phyloP scores from a whole-genome alignment of 2,797 vertebrate genomes.

The Neoniphon sammara region DNA sequence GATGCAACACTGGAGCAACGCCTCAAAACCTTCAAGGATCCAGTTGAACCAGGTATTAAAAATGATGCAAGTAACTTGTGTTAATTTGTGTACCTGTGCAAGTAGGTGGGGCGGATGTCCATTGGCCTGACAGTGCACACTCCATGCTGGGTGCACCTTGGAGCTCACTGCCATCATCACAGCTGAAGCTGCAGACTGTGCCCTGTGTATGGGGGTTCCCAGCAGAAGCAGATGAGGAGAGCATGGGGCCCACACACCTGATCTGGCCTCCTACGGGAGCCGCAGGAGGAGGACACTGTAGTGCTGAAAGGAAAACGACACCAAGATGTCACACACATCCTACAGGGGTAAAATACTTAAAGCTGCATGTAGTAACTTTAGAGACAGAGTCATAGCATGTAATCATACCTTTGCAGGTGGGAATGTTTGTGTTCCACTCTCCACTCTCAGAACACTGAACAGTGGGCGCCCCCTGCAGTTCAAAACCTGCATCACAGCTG shows the following conservation, averaged over 20 bases:
- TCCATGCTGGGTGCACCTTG: slow-evolving; percentile 51
- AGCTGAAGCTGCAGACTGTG: slow-evolving; percentile 60
- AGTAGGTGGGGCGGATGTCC: slow-evolving; percentile 55
- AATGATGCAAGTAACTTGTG: not conserved
- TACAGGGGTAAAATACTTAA: not conserved
- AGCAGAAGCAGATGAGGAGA: slow-evolving; percentile 13
- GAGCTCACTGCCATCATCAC: slow-evolving; percentile 65
- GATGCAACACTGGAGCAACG: not conserved
- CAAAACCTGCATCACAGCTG: slow-evolving; percentile 76
- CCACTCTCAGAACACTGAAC: slow-evolving; percentile 76
- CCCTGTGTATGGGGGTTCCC: slow-evolving; percentile 15
- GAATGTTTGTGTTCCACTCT: slow-evolving; percentile 70
- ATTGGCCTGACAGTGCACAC: slow-evolving; percentile 59
- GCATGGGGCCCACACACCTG: slow-evolving; percentile 42
- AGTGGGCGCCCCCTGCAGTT: slow-evolving; percentile 60
- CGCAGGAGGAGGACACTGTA: slow-evolving; percentile 49
- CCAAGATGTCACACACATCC: not conserved
- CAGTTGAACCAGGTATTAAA: not conserved
- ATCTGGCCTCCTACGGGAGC: slow-evolving; percentile 44
- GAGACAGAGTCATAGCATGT: not conserved
- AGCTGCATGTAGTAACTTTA: no score
- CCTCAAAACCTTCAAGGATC: not conserved
- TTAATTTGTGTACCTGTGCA: slow-evolving; percentile 59
- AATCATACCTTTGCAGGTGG: slow-evolving; percentile 74
- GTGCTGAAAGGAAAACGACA: slow-evolving; percentile 39